A percentile compares a stretch with the other conserved stretches of the same genome.
Evolutionary conservation across 2,888 invertebrate species (phyloP).

Genomic region (Pandemis heparana): DNA sequence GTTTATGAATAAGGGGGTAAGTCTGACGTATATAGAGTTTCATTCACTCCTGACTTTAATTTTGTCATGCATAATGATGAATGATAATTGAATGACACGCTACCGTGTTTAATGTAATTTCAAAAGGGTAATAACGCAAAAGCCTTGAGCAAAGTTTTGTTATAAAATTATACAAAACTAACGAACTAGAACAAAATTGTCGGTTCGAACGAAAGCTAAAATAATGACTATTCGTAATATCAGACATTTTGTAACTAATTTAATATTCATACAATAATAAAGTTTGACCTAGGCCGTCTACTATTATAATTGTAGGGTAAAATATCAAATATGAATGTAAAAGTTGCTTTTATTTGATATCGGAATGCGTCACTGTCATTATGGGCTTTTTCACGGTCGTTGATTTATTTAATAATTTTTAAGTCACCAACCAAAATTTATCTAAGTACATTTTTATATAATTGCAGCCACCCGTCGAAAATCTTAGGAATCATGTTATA

Average conservation of each 20-base stretch:
- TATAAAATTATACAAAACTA: not conserved
- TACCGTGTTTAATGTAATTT: no score
- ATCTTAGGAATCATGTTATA: no score
- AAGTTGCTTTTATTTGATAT: not conserved
- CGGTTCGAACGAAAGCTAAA: conserved; percentile 2
- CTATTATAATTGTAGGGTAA: not conserved
- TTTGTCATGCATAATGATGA: no score
- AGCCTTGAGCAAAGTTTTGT: not conserved
- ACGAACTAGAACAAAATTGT: not conserved
- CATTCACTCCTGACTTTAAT: no score
- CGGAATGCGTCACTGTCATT: not conserved
- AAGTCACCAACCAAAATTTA: no score
- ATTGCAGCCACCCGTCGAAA: no score
- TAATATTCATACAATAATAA: conserved; percentile 18
- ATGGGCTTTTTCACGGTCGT: no score
- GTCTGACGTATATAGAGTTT: no score
- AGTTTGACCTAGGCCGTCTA: conserved; percentile 1
- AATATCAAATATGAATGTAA: not conserved
- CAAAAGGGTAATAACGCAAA: not conserved
- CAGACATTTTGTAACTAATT: not conserved
- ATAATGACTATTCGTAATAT: conserved; percentile 8
- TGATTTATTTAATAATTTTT: no score
- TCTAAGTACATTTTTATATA: no score
- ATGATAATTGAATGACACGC: no score
- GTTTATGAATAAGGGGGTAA: no score